These are phyloP conservation scores for Laodelphax striatellus DNA, from an alignment of 1,140 invertebrate genomes.

Conservation along the genomic window DNA sequence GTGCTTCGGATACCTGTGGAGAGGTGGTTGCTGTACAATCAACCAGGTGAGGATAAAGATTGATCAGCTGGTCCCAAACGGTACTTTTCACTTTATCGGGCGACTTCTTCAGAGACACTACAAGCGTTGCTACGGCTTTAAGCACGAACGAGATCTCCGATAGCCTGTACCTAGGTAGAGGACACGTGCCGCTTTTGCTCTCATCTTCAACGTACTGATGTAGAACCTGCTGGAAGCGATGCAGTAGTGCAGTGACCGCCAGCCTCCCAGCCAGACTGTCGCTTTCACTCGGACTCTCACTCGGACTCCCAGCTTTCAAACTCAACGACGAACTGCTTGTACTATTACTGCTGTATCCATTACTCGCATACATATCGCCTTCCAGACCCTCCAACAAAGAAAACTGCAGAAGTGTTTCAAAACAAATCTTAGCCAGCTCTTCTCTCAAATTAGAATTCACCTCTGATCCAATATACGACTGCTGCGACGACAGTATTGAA, in stretches of 20 bases:
- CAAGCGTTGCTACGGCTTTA: conserved; percentile 85
- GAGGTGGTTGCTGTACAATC: conserved; percentile 70
- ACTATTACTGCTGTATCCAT: not conserved
- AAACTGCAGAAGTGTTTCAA: conserved; percentile 91
- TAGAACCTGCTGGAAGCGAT: conserved; percentile 87
- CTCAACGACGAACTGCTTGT: not conserved
- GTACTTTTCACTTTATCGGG: conserved; percentile 71
- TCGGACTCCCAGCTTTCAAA: not conserved
- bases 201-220: conserved; percentile 82
- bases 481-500: conserved; percentile 75
- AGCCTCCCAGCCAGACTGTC: conserved; percentile 62
- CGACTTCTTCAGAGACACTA: conserved; percentile 85
- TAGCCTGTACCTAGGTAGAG: conserved; percentile 80
- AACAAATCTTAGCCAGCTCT: conserved; percentile 92
- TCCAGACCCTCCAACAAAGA: conserved; percentile 60
- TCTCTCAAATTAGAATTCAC: conserved; percentile 74
- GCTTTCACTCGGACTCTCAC: conserved; percentile 22
- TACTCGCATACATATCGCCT: conserved; percentile 32
- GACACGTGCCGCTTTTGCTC: conserved; percentile 77
- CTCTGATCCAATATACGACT: conserved; percentile 55
- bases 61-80: conserved; percentile 88
- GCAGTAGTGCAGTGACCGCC: conserved; percentile 80
- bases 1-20: conserved; percentile 64
- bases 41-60: conserved; percentile 80
- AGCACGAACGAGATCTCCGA: conserved; percentile 96